Conservation (phyloP, 1,140 invertebrate genomes). For the Euwallacea fornicatus region DNA sequence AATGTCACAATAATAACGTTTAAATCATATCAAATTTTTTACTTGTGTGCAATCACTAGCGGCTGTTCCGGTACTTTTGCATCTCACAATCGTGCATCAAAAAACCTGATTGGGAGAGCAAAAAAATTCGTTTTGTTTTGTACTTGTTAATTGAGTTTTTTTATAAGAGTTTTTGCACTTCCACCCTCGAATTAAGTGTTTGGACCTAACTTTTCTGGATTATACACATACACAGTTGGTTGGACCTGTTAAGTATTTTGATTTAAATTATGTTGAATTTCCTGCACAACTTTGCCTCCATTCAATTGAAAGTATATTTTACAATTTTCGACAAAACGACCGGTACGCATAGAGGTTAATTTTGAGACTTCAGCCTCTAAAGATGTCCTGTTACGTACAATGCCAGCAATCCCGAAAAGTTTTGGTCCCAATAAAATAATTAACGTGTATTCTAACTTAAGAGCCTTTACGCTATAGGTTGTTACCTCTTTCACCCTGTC, state of each 20-base stretch:
- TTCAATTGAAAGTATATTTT: too few relatives aligned
- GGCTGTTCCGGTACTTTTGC: slow-evolving; percentile 26
- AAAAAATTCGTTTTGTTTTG: slow-evolving; percentile 21
- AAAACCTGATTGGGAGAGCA: background rate
- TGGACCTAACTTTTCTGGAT: background rate
- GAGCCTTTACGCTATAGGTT: slow-evolving; percentile 28
- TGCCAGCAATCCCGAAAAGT: background rate
- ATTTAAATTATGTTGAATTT: too few relatives aligned
- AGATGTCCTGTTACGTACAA: too few relatives aligned
- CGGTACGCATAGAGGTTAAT: too few relatives aligned
- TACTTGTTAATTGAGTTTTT: slow-evolving; percentile 24
- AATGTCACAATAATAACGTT: slow-evolving; percentile 35
- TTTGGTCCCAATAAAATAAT: slow-evolving; percentile 13
- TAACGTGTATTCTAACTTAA: slow-evolving; percentile 27
- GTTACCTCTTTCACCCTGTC: slow-evolving; percentile 22
- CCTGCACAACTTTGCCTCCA: too few relatives aligned
- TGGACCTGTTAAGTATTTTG: too few relatives aligned
- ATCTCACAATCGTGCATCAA: too few relatives aligned
- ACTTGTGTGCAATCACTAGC: slow-evolving; percentile 41
- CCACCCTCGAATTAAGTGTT: slow-evolving; percentile 2
- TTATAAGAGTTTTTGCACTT: slow-evolving; percentile 26
- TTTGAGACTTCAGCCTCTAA: too few relatives aligned
- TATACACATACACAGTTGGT: background rate
- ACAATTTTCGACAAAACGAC: too few relatives aligned
- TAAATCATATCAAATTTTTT: slow-evolving; percentile 43